Base-by-base conservation (phyloP, 2,113 vertebrate genomes). In the Cololabis saira region DNA sequence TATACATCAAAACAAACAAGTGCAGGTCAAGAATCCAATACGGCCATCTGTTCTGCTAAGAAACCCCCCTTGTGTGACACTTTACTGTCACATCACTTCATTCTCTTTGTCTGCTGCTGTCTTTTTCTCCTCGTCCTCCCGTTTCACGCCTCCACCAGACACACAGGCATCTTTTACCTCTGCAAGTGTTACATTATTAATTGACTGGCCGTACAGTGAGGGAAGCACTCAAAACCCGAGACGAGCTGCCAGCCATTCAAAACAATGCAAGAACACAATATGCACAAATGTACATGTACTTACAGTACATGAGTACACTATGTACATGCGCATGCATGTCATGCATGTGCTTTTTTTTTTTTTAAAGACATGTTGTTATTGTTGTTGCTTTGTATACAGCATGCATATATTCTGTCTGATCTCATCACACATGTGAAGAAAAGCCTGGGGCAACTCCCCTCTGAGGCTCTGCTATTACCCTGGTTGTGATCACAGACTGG, bases 161-260 rank as follows among this genome's bases (percentile, higher is more conserved):
- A 80, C 59, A 69, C 74, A 74, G 61, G 70, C 74, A 73, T 64
- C 52, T 83, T 81, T 85, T 85, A 86, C 88, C 87, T 84, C 82
- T 82, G 83, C 81, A 87, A 88, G 67, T 85, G 73, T 58, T 88
- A 84, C 87, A 91, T 91, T 91, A 90, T 90, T 91, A 88, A 91
- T 87, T 75, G 77, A 77, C 69, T 84, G 80, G 90, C 87, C 79
- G 65, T 79, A 83, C 66, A 77, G 61, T 27, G 47, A 37, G 67
- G 55, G 76, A 85, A 76, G 76, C 62, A 64, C 67, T 61, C 59
- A 33, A 42, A 60, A 18, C 65, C 56, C 17, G 40, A 68, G 66
- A 73, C 42, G 44, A 67, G 43, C 47, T 73, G 45, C 45, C 65
- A 44, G 45, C 8, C 53, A 60, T 22, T 52, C 43, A 55, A 47